Evolutionary conservation across 2,113 vertebrate species (phyloP).

Genomic region (Dicaeum eximium): DNA sequence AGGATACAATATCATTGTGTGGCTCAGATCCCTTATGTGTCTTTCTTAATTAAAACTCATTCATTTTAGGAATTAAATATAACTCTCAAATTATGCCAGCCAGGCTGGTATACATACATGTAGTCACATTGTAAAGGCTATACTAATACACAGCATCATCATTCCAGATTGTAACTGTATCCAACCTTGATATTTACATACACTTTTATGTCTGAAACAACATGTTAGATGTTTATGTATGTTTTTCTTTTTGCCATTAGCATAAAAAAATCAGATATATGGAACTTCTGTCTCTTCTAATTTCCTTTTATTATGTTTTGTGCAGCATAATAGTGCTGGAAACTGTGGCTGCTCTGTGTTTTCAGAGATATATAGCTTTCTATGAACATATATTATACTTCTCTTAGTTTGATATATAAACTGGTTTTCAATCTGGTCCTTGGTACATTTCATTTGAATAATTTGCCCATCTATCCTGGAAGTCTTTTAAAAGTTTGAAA

Average conservation of each 20-base stretch:
- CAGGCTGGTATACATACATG: not conserved
- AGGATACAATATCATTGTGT: not conserved
- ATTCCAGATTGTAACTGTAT: not conserved
- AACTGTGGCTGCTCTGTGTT: not conserved
- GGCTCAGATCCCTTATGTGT: not conserved
- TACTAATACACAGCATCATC: not conserved
- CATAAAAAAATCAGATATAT: not conserved
- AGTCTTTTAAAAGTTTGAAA: not conserved
- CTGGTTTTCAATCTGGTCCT: not conserved
- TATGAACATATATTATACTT: not conserved
- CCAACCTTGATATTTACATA: not conserved
- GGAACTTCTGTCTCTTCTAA: not conserved
- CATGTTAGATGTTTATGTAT: not conserved
- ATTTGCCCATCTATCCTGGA: not conserved
- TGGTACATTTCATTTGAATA: not conserved
- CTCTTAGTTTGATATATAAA: not conserved
- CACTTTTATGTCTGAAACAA: not conserved
- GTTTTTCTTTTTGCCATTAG: not conserved
- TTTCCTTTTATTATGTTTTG: not conserved
- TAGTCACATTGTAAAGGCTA: not conserved
- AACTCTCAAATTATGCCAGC: not conserved
- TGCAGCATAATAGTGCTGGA: not conserved
- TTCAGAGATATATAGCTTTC: not conserved
- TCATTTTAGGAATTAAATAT: not conserved
- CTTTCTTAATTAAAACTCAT: not conserved